phyloP scores from a whole-genome alignment of 2,888 invertebrate genomes.

The Leucozona laternaria region DNA sequence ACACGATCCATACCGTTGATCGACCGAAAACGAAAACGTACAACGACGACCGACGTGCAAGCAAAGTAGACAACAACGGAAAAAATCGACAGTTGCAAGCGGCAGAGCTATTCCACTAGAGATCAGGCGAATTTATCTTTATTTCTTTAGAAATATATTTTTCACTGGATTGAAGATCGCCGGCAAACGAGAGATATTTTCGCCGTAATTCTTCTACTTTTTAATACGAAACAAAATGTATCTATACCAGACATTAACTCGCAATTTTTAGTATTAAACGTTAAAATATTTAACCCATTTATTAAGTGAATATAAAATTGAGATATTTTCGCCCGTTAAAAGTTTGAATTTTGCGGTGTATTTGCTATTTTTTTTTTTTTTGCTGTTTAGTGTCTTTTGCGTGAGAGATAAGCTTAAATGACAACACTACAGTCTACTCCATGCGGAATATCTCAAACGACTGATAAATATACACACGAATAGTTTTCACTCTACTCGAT shows the following conservation, averaged over 20 bases:
- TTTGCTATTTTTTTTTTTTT: slow-evolving; percentile 48
- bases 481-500: slow-evolving; percentile 72
- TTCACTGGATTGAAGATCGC: slow-evolving; percentile 24
- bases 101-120: slow-evolving; percentile 40
- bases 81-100: slow-evolving; percentile 40
- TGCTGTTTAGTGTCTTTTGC: slow-evolving; percentile 42
- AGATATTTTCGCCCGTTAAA: slow-evolving; percentile 62
- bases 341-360: slow-evolving; percentile 52
- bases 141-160: not conserved
- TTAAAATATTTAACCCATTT: slow-evolving; percentile 21
- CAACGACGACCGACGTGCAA: slow-evolving; percentile 19
- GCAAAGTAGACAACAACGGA: slow-evolving; percentile 33
- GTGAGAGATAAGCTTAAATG: slow-evolving; percentile 66
- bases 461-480: slow-evolving; percentile 77
- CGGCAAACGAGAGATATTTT: slow-evolving; percentile 17
- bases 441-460: slow-evolving; percentile 79
- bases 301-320: slow-evolving; percentile 27
- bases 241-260: slow-evolving; percentile 13
- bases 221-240: not conserved
- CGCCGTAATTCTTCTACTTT: not conserved
- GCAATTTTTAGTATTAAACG: slow-evolving; percentile 25
- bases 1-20: slow-evolving; percentile 64
- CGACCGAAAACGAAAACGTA: slow-evolving; percentile 3
- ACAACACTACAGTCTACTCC: slow-evolving; percentile 75
- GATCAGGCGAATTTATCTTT: slow-evolving; percentile 45